Conservation (phyloP, 2,888 invertebrate species). For the Chrysodeixis includens region DNA sequence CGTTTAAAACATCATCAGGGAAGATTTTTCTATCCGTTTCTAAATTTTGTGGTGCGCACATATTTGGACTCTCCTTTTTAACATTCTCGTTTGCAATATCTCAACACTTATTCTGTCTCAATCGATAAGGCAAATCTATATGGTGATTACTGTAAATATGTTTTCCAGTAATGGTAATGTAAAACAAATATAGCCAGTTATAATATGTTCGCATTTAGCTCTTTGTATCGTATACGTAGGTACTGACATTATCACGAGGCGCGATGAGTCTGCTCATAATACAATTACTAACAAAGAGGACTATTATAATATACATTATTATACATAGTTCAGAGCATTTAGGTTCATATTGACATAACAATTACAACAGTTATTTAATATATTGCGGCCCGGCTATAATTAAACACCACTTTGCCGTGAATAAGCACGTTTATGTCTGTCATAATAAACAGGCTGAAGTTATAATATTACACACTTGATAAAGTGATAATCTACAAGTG, state of each 20-base stretch:
- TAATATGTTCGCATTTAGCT: neutral
- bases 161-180: neutral
- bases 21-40: too few species aligned
- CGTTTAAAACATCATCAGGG: too few species aligned
- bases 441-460: slow-evolving; percentile 12
- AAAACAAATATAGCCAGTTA: neutral
- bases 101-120: too few species aligned
- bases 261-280: neutral
- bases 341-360: slow-evolving; percentile 18
- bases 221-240: neutral
- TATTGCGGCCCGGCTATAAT: slow-evolving; percentile 11
- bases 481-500: slow-evolving; percentile 16
- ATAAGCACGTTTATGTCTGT: slow-evolving; percentile 12
- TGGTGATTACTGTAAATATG: too few species aligned
- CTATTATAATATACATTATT: slow-evolving; percentile 12
- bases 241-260: slow-evolving; percentile 13
- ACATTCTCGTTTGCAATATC: too few species aligned
- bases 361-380: slow-evolving; percentile 11
- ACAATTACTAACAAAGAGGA: slow-evolving; percentile 12
- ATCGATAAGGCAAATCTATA: too few species aligned
- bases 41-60: too few species aligned
- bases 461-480: slow-evolving; percentile 5
- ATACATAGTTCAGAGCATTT: slow-evolving; percentile 11
- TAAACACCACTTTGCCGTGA: neutral
- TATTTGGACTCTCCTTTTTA: too few species aligned